Evolutionary conservation across 2,797 vertebrate genomes (phyloP), one percentile per base, ranked within the genome.

Genomic region (Anolis apletophallus): DNA sequence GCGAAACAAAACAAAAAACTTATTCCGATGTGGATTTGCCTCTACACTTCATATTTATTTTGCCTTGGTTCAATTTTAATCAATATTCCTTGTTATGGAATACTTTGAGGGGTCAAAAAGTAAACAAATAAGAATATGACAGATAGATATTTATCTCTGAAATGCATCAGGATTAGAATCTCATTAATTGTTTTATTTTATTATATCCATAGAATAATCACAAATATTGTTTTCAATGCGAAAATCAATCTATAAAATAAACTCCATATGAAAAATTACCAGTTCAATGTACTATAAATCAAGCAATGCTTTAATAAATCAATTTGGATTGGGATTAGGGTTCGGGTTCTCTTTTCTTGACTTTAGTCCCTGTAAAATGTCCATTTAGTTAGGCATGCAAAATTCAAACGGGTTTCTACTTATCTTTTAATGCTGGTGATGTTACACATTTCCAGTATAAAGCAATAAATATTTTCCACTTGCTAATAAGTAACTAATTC

Each of bases 21-120:
- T 92, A 91, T 94, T 92, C 83, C 85, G 74, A 88, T 96, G 90
- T 87, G 93, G 93, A 93, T 91, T 85, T 94, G 87, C 93, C 92
- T 93, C 91, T 85, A 92, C 90, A 92, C 88, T 86, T 52, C 80
- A 34, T 10, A 13, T 81, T 26, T 50, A 68, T 55, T 17, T 55
- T 75, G 17, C 11, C 29, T 6, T 46, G 67, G n/a, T 80, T 59
- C 14, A 59, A 5, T 40, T 80, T 64, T 73, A 36, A 67, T 85
- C 68, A 34, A 34, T 69, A 50, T 81, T 67, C 34, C 12, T 11
- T 34, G 5, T 36, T 64, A 76, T 16, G 23, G 40, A 40, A 64
- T 50, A 12, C 17, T 23, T 46, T 81, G 29, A 13, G 34, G 17
- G n/a, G 50, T 1, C 23, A 73, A n/a, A 11, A 73, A 29, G 13